Evolutionary conservation across 2,888 invertebrate species (phyloP).

Genomic region (Chaitophorus viminalis): DNA sequence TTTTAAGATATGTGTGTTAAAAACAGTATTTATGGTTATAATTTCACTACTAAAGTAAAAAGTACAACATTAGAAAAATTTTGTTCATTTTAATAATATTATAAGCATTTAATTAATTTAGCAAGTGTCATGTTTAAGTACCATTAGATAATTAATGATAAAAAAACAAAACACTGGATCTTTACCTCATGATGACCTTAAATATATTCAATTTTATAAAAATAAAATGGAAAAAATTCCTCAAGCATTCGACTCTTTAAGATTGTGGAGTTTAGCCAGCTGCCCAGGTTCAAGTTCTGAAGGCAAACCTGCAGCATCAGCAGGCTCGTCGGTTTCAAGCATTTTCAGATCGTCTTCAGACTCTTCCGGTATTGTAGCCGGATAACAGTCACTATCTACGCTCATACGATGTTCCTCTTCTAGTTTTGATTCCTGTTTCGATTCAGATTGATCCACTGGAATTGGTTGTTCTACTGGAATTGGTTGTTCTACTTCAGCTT

Average conservation of each 20-base stretch:
- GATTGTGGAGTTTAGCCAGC: constrained; percentile 84
- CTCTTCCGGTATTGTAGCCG: constrained; percentile 52
- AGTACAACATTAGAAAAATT: constrained; percentile 11
- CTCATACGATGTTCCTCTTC: constrained; percentile 60
- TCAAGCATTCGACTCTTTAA: constrained; percentile 92
- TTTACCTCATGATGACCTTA: neutral
- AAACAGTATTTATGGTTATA: constrained; percentile 7
- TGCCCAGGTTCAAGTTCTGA: constrained; percentile 85
- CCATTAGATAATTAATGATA: neutral
- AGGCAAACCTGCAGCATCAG: constrained; percentile 43
- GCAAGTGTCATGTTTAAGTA: neutral
- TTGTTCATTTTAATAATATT: neutral
- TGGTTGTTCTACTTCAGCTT: constrained; percentile 65
- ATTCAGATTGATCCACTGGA: constrained; percentile 52
- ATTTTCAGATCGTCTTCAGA: constrained; percentile 49
- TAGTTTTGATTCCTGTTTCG: constrained; percentile 59
- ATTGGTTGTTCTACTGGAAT: constrained; percentile 63
- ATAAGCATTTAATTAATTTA: constrained; percentile 19
- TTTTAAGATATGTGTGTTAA: constrained; percentile 20
- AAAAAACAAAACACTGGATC: neutral
- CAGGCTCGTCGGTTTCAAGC: constrained; percentile 47
- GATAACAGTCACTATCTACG: constrained; percentile 50
- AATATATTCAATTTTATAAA: neutral
- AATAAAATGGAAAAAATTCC: constrained; percentile 51
- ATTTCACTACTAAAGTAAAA: constrained; percentile 13